Evolutionary conservation across 2,888 invertebrate genomes (phyloP).

Genomic region (Scelioninae gen. 1): DNA sequence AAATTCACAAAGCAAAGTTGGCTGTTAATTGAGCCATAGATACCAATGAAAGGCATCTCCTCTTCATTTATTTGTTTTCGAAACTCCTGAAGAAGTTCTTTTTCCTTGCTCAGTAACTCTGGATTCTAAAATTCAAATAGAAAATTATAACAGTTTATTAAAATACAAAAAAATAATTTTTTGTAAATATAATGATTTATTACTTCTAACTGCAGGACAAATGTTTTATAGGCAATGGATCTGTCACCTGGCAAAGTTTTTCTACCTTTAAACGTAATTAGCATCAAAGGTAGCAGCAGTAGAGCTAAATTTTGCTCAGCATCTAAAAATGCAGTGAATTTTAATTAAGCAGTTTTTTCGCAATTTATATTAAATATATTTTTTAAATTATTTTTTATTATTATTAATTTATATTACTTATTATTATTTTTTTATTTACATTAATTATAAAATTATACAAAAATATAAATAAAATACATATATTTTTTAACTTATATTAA

Average conservation of each 20-base stretch:
- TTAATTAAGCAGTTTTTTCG: background rate
- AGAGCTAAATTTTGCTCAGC: constrained; percentile 22
- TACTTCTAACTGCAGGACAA: constrained; percentile 28
- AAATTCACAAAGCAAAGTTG: constrained; percentile 13
- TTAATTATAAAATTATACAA: no score
- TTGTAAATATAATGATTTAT: background rate
- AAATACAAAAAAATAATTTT: background rate
- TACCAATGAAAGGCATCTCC: constrained; percentile 24
- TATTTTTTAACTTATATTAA: no score
- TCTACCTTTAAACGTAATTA: constrained; percentile 35
- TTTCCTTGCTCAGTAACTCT: constrained; percentile 1
- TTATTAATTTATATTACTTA: background rate
- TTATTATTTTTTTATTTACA: no score
- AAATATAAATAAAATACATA: no score
- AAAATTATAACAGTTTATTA: background rate
- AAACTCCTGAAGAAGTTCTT: background rate
- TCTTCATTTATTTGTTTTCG: constrained; percentile 18
- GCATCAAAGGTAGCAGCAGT: constrained; percentile 16
- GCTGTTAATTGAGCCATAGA: constrained; percentile 15
- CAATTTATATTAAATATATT: constrained; percentile 13
- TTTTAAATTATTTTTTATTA: background rate
- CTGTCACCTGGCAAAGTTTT: constrained; percentile 6
- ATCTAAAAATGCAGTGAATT: constrained; percentile 18
- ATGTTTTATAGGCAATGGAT: constrained; percentile 19
- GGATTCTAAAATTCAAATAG: constrained; percentile 5